phyloP scores from a whole-genome alignment of 23 tunicate genomes.

The Halocynthia aurantium region DNA sequence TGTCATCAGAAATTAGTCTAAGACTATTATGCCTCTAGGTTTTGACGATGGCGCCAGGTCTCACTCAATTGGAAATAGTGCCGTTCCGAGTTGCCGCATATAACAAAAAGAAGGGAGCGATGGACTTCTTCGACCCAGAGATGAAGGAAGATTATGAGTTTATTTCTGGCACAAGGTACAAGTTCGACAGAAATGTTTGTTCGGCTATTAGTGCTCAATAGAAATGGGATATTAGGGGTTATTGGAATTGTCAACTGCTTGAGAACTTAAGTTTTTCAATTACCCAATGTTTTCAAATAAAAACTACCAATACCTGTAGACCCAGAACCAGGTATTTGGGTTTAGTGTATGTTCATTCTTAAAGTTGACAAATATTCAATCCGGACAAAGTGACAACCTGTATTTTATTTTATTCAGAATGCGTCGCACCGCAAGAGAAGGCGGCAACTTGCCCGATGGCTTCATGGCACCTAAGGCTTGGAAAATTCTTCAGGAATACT shows the following conservation, averaged over 20 bases:
- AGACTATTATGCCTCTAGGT: conserved; percentile 32
- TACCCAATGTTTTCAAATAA: not conserved
- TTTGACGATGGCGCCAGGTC: conserved; percentile 98
- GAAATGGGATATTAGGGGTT: too few species aligned
- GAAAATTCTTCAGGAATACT: conserved; percentile 91
- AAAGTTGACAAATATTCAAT: not conserved
- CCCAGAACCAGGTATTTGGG: not conserved
- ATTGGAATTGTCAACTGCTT: too few species aligned
- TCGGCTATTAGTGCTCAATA: too few species aligned
- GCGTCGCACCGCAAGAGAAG: conserved; percentile 94
- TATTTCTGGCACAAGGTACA: conserved; percentile 94
- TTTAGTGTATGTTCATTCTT: not conserved
- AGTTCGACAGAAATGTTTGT: not conserved
- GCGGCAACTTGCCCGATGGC: conserved; percentile 90
- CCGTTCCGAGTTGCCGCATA: conserved; percentile 99
- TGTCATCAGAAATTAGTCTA: not conserved
- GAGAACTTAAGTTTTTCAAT: too few species aligned
- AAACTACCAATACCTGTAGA: not conserved
- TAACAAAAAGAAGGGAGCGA: conserved; percentile 68
- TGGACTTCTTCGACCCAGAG: conserved; percentile 97
- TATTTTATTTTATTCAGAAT: conserved; percentile 34
- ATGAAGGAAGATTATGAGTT: conserved; percentile 89
- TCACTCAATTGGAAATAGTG: conserved; percentile 81
- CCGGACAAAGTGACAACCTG: not conserved
- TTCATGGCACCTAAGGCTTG: conserved; percentile 99